A percentile compares a stretch with the other conserved stretches of the same genome.
phyloP scores from a whole-genome alignment of 2,113 vertebrate genomes.

The Sturnus vulgaris region DNA sequence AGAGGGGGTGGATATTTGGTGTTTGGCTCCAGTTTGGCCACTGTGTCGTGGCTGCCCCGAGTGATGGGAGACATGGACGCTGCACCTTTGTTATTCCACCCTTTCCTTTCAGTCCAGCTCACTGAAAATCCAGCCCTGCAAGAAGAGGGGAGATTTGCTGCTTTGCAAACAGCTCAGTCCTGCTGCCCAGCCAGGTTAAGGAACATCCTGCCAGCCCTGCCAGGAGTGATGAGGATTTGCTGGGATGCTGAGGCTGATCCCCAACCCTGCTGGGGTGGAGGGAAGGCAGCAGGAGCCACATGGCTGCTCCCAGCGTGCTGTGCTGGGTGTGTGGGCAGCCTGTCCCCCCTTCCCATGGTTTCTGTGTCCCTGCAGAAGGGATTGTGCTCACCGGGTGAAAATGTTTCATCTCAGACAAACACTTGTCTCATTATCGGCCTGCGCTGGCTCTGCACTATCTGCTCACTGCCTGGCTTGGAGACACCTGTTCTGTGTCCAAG shows the following conservation, averaged over 20 bases:
- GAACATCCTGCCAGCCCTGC: background rate
- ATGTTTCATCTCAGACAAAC: constrained; percentile 10
- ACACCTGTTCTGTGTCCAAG: constrained; percentile 64
- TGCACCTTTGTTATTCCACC: background rate
- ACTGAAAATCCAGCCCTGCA: background rate
- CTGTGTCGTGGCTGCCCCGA: background rate
- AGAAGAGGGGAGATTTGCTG: background rate
- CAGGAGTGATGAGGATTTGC: background rate
- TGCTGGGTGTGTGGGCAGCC: background rate
- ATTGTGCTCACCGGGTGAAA: background rate
- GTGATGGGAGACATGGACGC: rapidly evolving
- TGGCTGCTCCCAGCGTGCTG: rapidly evolving
- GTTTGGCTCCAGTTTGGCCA: background rate
- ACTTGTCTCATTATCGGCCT: constrained; percentile 41
- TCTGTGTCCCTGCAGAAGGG: background rate
- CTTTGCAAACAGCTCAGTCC: background rate
- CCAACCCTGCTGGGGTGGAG: background rate
- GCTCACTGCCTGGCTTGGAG: constrained; percentile 41
- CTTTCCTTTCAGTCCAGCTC: background rate
- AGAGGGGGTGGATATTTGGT: background rate
- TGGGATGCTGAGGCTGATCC: background rate
- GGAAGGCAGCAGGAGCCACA: background rate
- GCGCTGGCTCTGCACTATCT: constrained; percentile 12
- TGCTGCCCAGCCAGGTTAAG: background rate
- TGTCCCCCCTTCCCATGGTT: background rate